Conservation (phyloP, 2,888 invertebrate genomes). For the Lepidochitona cinerea region DNA sequence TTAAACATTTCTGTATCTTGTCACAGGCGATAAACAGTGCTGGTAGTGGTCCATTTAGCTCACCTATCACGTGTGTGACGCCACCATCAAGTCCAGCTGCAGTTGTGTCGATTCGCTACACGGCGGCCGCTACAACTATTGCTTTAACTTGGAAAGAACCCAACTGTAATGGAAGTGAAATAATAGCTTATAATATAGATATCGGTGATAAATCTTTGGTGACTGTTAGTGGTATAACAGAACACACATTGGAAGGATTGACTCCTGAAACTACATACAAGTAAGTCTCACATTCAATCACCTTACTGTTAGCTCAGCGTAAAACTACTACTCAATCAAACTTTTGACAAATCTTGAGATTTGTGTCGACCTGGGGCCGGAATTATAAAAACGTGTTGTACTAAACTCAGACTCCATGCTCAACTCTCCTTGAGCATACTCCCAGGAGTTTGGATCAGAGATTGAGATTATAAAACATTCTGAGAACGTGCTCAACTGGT, state of each 20-base stretch:
- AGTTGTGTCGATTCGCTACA: constrained; percentile 71
- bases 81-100: constrained; percentile 86
- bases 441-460: no score
- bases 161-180: constrained; percentile 81
- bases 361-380: neutral
- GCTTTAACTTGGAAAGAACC: constrained; percentile 83
- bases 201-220: constrained; percentile 70
- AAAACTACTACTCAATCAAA: no score
- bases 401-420: no score
- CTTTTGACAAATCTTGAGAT: neutral
- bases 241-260: constrained; percentile 79
- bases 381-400: no score
- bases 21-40: constrained; percentile 84
- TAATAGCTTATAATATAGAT: constrained; percentile 84
- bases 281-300: constrained; percentile 60
- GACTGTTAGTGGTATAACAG: constrained; percentile 53
- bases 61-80: constrained; percentile 78
- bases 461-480: no score
- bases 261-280: constrained; percentile 84
- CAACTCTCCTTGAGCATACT: no score
- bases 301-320: neutral
- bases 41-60: constrained; percentile 84
- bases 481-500: no score
- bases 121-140: constrained; percentile 78
- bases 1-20: no score